Evolutionary conservation across 2,113 vertebrate species (phyloP).

Genomic region (Misgurnus mizolepis): DNA sequence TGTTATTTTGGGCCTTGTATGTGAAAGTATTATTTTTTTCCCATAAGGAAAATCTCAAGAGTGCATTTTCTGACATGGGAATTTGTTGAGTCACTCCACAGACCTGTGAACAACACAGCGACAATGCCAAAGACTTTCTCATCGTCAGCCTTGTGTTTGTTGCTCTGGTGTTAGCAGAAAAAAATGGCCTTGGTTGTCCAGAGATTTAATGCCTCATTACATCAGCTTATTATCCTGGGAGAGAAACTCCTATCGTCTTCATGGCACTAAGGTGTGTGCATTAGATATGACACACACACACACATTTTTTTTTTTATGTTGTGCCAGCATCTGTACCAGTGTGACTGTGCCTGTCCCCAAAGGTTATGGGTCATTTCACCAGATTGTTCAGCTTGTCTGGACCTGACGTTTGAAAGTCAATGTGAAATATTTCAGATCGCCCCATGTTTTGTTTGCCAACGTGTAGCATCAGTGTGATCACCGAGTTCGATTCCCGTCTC

Average conservation of each 20-base stretch:
- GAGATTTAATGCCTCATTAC: slow-evolving; percentile 45
- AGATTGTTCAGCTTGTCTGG: background rate
- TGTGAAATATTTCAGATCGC: background rate
- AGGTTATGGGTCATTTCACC: slow-evolving; percentile 26
- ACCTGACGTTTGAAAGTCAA: background rate
- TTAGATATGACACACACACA: slow-evolving; percentile 7
- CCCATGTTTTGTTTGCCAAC: too few species aligned
- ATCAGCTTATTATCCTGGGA: slow-evolving; percentile 31
- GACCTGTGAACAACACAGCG: background rate
- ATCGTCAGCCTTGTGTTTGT: slow-evolving; percentile 13
- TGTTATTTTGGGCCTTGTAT: background rate
- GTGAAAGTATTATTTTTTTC: background rate
- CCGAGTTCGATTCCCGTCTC: too few species aligned
- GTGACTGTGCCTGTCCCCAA: background rate
- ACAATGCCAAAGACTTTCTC: slow-evolving; percentile 14
- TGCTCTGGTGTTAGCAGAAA: slow-evolving; percentile 26
- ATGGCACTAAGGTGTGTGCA: background rate
- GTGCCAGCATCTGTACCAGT: background rate
- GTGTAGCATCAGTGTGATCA: too few species aligned
- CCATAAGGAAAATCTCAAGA: background rate
- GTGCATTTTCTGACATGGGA: background rate
- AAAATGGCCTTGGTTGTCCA: slow-evolving; percentile 31
- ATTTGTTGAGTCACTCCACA: slow-evolving; percentile 25
- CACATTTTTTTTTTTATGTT: background rate
- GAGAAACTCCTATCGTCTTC: background rate